Base-by-base conservation (phyloP, 1,140 invertebrate species). In the Pogonognathellus flavescens region DNA sequence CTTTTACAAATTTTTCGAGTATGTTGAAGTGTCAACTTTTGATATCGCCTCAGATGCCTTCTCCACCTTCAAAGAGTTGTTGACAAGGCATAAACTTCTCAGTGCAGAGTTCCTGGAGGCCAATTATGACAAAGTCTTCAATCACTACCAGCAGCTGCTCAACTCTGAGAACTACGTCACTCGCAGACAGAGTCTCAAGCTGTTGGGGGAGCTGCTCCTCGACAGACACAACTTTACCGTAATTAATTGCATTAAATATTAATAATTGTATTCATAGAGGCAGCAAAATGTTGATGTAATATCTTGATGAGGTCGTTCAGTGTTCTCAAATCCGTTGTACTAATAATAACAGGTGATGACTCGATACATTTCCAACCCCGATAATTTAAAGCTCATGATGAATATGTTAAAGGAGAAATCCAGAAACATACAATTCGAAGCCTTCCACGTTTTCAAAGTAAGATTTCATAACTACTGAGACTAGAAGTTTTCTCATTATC, bases 31-130 rank as follows among this genome's bases (percentile, higher is more conserved):
- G 85, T 99, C 98, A 84, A 99, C 98, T 85, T 99, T 99, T 93
- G 99, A 99, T 93, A 99, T 99, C 90, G 98, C 99, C 90, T 99
- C 98, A 88, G 99, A 99, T 95, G 99, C 98, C 91, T 99, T 99
- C 93, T 98, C 98, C 90, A 99, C 99, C 86, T 99, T 99, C 94
- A 99, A 99, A 95, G 98, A 99, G 93, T 93, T 99, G 90, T 93
- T 99, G 89, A 99, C 98, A 82, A 95, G 97, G 93, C 99, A 99
- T 92, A 99, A 99, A 94, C 95, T 97, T 90, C 92, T 99, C 86
- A 98, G 97, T 92, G 97, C 99, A 76, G 98, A 99, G 91, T 99
- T 99, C 93, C 93, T 99, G 92, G 98, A 99, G 93, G 93, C 94
- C 89, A 99, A 99, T 93, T 99, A 99, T 91, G 98, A 99, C 91